Evolutionary conservation across 1,140 invertebrate genomes (phyloP), one percentile per base, ranked within the genome.

Genomic region (Pachypsylla venusta): DNA sequence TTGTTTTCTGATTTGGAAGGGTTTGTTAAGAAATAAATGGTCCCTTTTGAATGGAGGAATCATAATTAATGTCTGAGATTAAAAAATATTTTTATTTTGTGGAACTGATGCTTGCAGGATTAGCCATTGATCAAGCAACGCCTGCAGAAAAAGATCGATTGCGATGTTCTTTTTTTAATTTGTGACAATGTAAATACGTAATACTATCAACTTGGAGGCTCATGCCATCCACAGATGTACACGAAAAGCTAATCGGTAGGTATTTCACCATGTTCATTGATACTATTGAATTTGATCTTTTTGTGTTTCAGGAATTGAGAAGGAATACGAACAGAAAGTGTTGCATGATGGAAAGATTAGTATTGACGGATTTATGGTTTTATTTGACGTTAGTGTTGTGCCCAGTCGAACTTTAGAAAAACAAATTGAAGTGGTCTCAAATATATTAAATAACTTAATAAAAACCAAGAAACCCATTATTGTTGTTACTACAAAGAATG

Each of bases 401-500:
- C 87, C 87, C 60, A 88, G 93, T 65, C 77, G 95, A 60, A 82
- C 82, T 62, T 81, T 95, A 67, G 92, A 97, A 67, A 89, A 89
- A 67, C 90, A 88, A 75, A 77, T 87, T 64, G 91, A 93, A 69
- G 80, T 85, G 63, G 82, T 89, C 27, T 81, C 85, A 22, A 81
- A 80, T 62, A 87, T 90, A 26, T 76, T 94, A 24, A 88, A 84
- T 65, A 91, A 86, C 73, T 76, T 93, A 58, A 69, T 90, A 25
- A 93, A 93, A 72, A 85, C 89, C 2, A 98, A 98, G 71, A 97
- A 98, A 70, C 94, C 95, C 0, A 79, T 98, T 25, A 87, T 98
- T 2, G 71, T 98, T 62, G 92, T 91, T 1, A 95, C 94, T 1
- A 94, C 94, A 1, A 99, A 99, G 76, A 93, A 93, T 70, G 95